Evolutionary conservation across 1,140 invertebrate genomes (phyloP), one percentile per base, ranked within the genome.

Genomic region (Euura lappo): DNA sequence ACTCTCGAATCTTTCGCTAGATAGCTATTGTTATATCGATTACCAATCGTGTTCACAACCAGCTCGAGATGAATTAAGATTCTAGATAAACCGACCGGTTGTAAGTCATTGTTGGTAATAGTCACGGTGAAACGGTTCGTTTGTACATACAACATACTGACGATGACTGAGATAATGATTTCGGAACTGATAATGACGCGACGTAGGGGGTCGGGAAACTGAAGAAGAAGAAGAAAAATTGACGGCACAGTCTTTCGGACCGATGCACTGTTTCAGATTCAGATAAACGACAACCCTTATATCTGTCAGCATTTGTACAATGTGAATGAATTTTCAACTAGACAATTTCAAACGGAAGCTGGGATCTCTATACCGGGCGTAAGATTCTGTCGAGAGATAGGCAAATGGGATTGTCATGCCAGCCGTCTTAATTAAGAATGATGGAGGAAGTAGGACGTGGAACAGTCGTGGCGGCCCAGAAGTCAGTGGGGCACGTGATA

Each of bases 381-480:
- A 42, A 28, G 66, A 68, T 28, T 10, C 42, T 28, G 28, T 10
- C 11, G 5, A 13, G 66, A 68, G 75, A 79, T 79, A 79, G 78
- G 66, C 77, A 73, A 79, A 79, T 68, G 78, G 74, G 71, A 47
- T 68, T 71, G 65, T 68, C 66, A 68, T 68, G 66, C 66, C 66
- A 28, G 60, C 70, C 71, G 73, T 78, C 78, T 75, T 78, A 79
- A 79, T 79, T 79, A 79, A 77, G 78, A 79, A 79, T 79, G 75
- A 79, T 77, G 71, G 60, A 75, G 43, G 46, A 71, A 68, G 51
- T 60, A 6, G 51, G 51, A 60, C 51, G 51, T 60, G 10, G 8
- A 6, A 60, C 13, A n/a, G 3, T 60, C 8, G 51, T 60, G 51
- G 8, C 10, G 13, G 51, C 51, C 51, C 51, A 60, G 51, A 60